Percentiles rank a stretch among this genome's conserved stretches.
These are phyloP conservation scores for Cetoscarus ocellatus DNA, from an alignment of 2,797 vertebrate species.

Conservation along the genomic window DNA sequence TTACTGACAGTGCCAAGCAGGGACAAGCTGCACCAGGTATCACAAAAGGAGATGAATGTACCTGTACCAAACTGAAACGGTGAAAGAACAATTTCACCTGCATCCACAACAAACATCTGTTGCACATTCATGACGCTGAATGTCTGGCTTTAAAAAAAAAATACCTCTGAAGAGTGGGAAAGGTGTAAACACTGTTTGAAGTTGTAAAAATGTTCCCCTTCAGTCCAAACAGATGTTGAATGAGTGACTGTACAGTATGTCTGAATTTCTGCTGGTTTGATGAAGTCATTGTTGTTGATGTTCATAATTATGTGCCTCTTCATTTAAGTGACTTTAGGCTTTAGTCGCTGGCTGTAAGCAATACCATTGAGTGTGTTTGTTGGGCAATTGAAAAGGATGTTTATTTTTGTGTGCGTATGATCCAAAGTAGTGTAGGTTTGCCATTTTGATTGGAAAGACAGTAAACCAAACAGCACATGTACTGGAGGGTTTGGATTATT, in stretches of 20 bases:
- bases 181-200: slow-evolving; percentile 38
- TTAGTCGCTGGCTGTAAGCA: slow-evolving; percentile 66
- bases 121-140: slow-evolving; percentile 63
- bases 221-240: slow-evolving; percentile 12
- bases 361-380: slow-evolving; percentile 43
- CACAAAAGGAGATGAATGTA: slow-evolving; percentile 51
- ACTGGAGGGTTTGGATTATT: no score
- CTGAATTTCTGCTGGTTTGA: slow-evolving; percentile 31
- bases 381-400: slow-evolving; percentile 50
- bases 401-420: slow-evolving; percentile 51
- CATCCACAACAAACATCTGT: slow-evolving; percentile 25
- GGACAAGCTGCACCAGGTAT: slow-evolving; percentile 29
- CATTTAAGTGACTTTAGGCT: slow-evolving; percentile 39
- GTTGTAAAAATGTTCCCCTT: slow-evolving; percentile 39
- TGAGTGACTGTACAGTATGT: slow-evolving; percentile 25
- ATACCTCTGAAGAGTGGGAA: slow-evolving; percentile 63
- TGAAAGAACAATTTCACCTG: slow-evolving; percentile 41
- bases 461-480: slow-evolving; percentile 16
- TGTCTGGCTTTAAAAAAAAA: slow-evolving; percentile 63
- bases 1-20: slow-evolving; percentile 55
- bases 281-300: slow-evolving; percentile 27
- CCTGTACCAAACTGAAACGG: slow-evolving; percentile 35
- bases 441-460: slow-evolving; percentile 21
- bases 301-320: slow-evolving; percentile 67
- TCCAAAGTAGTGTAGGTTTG: slow-evolving; percentile 32